Conservation (phyloP, 1,140 invertebrate genomes). For the Ptiloglossa arizonensis region DNA sequence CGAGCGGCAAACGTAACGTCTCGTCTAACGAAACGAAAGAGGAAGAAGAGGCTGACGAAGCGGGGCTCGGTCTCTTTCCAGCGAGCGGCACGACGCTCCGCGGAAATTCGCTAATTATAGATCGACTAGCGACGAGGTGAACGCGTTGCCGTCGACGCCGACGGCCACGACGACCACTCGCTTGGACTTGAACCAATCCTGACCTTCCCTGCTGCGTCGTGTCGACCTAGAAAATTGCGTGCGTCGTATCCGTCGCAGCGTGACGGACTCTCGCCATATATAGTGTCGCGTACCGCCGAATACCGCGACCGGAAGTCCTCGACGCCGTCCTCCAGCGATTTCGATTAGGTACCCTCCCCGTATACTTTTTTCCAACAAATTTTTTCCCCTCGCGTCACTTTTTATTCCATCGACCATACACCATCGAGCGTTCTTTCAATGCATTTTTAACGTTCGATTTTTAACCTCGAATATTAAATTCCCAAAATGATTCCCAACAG, state of each 20-base stretch:
- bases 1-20: no score
- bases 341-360: neutral
- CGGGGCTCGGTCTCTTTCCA: slow-evolving; percentile 30
- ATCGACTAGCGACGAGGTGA: slow-evolving; percentile 57
- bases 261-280: slow-evolving; percentile 49
- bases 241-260: slow-evolving; percentile 56
- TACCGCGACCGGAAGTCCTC: slow-evolving; percentile 27
- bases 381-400: no score
- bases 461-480: no score
- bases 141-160: slow-evolving; percentile 41
- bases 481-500: no score
- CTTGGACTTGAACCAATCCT: slow-evolving; percentile 81
- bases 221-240: slow-evolving; percentile 78
- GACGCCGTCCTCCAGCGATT: neutral
- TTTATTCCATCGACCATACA: no score
- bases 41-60: slow-evolving; percentile 5
- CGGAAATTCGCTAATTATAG: slow-evolving; percentile 79
- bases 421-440: no score
- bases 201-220: slow-evolving; percentile 77
- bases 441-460: no score
- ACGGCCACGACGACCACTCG: slow-evolving; percentile 65
- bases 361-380: neutral
- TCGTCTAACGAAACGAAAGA: slow-evolving; percentile 34
- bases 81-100: slow-evolving; percentile 31
- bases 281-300: slow-evolving; percentile 24